phyloP scores from a whole-genome alignment of 2,113 vertebrate genomes.

The Pangasianodon hypophthalmus region DNA sequence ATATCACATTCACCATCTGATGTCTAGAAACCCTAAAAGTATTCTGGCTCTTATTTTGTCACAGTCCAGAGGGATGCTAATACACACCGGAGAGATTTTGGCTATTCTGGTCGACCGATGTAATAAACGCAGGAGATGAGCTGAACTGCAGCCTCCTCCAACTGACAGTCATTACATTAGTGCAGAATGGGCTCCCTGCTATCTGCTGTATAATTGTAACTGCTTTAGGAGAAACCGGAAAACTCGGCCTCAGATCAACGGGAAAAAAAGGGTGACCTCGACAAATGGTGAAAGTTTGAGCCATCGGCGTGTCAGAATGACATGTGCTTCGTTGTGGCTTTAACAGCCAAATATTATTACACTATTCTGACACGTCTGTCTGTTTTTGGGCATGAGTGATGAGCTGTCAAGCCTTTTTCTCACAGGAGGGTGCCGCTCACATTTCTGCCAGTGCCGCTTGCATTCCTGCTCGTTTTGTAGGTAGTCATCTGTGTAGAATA shows the following conservation, averaged over 20 bases:
- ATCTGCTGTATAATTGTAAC: conserved; percentile 8
- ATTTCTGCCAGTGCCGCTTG: too few species aligned
- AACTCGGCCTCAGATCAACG: neutral
- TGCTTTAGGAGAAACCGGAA: conserved; percentile 4
- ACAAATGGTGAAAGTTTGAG: conserved; percentile 6
- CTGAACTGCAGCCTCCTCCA: conserved; percentile 5
- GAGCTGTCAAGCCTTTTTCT: neutral
- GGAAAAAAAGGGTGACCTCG: neutral
- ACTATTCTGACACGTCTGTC: conserved; percentile 13
- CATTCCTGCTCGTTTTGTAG: neutral
- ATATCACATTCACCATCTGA: neutral
- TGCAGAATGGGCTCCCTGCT: conserved; percentile 2
- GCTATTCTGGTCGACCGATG: neutral
- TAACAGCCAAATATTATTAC: conserved; percentile 23
- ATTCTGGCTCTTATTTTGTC: neutral
- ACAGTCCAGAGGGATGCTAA: neutral
- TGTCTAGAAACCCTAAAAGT: neutral
- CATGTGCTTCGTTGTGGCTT: neutral
- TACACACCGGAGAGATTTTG: conserved; percentile 11
- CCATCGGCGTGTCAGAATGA: neutral
- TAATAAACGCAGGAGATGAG: conserved; percentile 20
- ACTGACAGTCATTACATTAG: conserved; percentile 36
- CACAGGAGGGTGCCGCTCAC: neutral
- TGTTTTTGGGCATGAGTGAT: conserved; percentile 19
- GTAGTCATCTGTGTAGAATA: conserved; percentile 2